phyloP scores from a whole-genome alignment of 2,888 invertebrate species.

The Loripinus fragilis region DNA sequence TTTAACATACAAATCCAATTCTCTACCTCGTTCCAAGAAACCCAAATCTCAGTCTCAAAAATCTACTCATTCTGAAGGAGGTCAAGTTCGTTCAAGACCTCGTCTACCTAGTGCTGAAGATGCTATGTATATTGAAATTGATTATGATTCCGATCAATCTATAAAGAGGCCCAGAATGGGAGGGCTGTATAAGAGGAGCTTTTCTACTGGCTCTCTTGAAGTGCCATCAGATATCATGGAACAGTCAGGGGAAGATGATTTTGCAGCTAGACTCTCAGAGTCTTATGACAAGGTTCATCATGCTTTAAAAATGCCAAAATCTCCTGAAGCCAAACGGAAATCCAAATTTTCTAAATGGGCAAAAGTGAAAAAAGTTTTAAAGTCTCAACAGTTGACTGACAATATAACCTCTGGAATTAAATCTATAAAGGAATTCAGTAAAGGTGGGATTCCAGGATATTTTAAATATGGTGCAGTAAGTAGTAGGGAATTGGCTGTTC shows the following conservation, averaged over 20 bases:
- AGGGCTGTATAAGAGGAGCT: slow-evolving; percentile 73
- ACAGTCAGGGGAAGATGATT: slow-evolving; percentile 68
- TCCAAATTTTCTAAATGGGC: slow-evolving; percentile 92
- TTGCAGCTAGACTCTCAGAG: slow-evolving; percentile 47
- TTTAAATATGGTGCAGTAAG: slow-evolving; percentile 53
- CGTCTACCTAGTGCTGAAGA: slow-evolving; percentile 76
- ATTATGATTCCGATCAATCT: slow-evolving; percentile 70
- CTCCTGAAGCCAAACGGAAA: slow-evolving; percentile 71
- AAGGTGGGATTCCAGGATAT: slow-evolving; percentile 45
- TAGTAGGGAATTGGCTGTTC: slow-evolving; percentile 64
- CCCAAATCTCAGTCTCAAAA: slow-evolving; percentile 49
- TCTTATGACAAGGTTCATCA: slow-evolving; percentile 54
- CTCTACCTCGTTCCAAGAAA: slow-evolving; percentile 51
- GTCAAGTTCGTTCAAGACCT: slow-evolving; percentile 52
- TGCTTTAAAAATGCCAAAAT: slow-evolving; percentile 67
- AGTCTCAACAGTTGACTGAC: slow-evolving; percentile 71
- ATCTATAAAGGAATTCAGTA: slow-evolving; percentile 69
- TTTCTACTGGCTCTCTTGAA: slow-evolving; percentile 78
- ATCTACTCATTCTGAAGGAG: slow-evolving; percentile 45
- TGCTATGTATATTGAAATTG: slow-evolving; percentile 65
- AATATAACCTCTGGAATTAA: slow-evolving; percentile 72
- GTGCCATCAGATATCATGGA: slow-evolving; percentile 75
- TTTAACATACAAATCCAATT: slow-evolving; percentile 40
- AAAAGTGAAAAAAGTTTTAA: slow-evolving; percentile 94
- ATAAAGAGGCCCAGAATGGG: slow-evolving; percentile 65